These are phyloP conservation scores for Rhipidura dahli DNA, from an alignment of 2,113 vertebrate species.

Conservation along the genomic window DNA sequence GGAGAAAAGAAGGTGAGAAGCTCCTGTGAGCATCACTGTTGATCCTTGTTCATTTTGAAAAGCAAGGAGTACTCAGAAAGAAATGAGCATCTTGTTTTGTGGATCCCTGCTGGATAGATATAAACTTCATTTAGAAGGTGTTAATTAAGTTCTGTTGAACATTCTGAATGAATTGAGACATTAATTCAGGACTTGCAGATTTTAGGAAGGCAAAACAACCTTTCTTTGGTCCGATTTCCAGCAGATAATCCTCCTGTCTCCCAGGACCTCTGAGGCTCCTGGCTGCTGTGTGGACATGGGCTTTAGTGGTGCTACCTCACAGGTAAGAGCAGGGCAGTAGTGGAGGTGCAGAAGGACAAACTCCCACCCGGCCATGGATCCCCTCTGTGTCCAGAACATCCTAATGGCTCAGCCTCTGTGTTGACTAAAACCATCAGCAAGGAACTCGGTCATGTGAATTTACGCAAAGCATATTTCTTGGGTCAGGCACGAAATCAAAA, in stretches of 20 bases:
- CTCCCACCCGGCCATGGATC: not conserved
- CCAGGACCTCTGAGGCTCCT: not conserved
- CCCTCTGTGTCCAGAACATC: conserved; percentile 4
- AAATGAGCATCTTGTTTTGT: not conserved
- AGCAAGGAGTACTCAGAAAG: not conserved
- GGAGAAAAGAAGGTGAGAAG: not conserved
- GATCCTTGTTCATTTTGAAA: not conserved
- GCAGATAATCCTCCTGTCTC: not conserved
- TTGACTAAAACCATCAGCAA: conserved; percentile 25
- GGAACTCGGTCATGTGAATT: conserved; percentile 32
- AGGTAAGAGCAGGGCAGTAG: too few relatives aligned
- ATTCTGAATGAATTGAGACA: not conserved
- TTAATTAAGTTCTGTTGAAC: not conserved
- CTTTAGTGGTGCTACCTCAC: not conserved
- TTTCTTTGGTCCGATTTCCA: not conserved
- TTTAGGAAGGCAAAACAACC: not conserved
- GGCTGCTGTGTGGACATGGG: not conserved
- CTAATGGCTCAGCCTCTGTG: not conserved
- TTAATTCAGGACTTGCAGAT: not conserved
- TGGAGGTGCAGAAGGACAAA: not conserved
- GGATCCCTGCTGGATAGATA: not conserved
- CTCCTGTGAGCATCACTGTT: not conserved
- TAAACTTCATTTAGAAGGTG: not conserved
- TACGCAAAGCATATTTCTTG: conserved; percentile 60
- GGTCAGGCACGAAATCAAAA: conserved; percentile 50